phyloP scores from a whole-genome alignment of 2,113 vertebrate species.

The Tragelaphus strepsiceros region DNA sequence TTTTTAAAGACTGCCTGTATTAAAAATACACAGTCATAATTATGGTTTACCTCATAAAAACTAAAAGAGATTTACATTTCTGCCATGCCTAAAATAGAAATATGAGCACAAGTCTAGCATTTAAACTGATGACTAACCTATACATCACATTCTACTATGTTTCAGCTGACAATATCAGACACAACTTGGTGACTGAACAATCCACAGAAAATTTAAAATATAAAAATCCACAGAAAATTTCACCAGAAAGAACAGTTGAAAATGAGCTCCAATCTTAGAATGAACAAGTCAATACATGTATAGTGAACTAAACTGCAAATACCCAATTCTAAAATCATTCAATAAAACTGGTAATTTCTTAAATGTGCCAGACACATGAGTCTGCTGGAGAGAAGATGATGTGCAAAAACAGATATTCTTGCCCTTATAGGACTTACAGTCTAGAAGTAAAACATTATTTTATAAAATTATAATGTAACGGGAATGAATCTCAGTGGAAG shows the following conservation, averaged over 20 bases:
- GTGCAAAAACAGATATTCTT: background rate
- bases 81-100: background rate
- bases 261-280: background rate
- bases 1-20: background rate
- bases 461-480: background rate
- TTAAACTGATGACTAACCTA: background rate
- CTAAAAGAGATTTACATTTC: background rate
- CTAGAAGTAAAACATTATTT: background rate
- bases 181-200: background rate
- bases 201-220: background rate
- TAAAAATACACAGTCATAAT: background rate
- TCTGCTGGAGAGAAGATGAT: background rate
- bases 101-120: background rate
- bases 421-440: background rate
- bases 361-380: background rate
- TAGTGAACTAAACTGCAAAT: constrained; percentile 26
- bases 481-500: background rate
- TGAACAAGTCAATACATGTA: background rate
- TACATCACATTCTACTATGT: background rate
- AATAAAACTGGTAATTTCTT: background rate
- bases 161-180: background rate
- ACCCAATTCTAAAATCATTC: background rate
- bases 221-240: background rate
- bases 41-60: background rate
- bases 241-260: background rate